Conservation (phyloP, 2,797 vertebrate species). For the Steatocranus sp. region DNA sequence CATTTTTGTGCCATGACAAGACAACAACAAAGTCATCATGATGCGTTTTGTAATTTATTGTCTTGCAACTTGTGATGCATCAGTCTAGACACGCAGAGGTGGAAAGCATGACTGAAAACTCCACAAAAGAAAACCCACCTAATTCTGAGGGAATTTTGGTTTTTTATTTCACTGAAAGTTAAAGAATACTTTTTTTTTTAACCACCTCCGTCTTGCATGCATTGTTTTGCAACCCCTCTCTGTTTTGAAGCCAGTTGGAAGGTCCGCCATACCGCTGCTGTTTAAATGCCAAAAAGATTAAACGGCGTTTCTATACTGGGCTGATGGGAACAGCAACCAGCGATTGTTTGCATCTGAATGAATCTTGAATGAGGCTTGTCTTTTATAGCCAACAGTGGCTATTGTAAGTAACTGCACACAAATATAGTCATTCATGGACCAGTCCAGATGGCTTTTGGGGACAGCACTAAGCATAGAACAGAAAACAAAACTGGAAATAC, state of each 20-base stretch:
- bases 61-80: not conserved
- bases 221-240: not conserved
- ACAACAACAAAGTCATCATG: not conserved
- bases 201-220: not conserved
- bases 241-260: not conserved
- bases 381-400: not conserved
- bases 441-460: not conserved
- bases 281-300: not conserved
- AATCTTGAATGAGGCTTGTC: not conserved
- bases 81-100: not conserved
- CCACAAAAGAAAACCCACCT: not conserved
- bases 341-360: not conserved
- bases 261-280: not conserved
- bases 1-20: not conserved
- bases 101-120: not conserved
- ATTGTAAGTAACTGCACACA: not conserved
- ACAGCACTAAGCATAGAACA: not conserved
- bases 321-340: not conserved
- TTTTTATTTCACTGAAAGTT: not conserved
- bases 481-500: not conserved
- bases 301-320: not conserved
- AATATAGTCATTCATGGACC: not conserved
- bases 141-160: not conserved
- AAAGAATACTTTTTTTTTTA: not conserved
- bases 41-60: not conserved